Base-by-base conservation (phyloP, 2,888 invertebrate genomes). In the Drosophila setosimentum region DNA sequence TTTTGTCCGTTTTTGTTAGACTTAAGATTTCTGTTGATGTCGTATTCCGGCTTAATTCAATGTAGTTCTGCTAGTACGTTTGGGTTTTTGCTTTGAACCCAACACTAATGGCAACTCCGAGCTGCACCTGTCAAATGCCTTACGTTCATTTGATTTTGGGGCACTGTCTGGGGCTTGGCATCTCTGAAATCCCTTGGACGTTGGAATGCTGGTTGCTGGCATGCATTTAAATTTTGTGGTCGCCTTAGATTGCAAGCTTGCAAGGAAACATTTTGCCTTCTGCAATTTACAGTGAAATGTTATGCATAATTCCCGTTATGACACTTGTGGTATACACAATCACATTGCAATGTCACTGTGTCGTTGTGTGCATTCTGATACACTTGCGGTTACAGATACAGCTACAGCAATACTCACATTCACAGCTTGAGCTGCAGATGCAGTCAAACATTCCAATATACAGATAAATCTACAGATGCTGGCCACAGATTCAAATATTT, bases 231-330 rank as follows among this genome's bases (percentile, higher is more conserved):
- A 76, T 76, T 72, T 76, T 76, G 76, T 72, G 76, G 76, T 76
- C 71, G 71, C 66, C 37, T 64, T 58, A 58, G 50, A 45, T 48
- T 66, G 33, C 54, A 60, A 57, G 73, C 68, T 75, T 27, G 54
- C 55, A 55, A 29, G 83, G 80, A 78, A 81, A 75, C 75, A 80
- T 73, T 83, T 82, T 80, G 78, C 73, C 80, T 66, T 71, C 65
- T 76, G 76, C 83, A 85, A 83, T 83, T 83, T 81, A 81, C 82
- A 84, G 75, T 83, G 53, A 67, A 83, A 83, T 87, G 80, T 78
- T 80, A 82, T 87, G 87, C 79, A 87, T 84, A 82, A 86, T 87
- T 84, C 84, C 83, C 76, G 78, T 82, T 82, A 87, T 87, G 87
- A 87, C 82, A 83, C 84, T 83, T 87, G 82, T 67, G 87, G 75